Conservation (phyloP, 2,797 vertebrate genomes). For the Lagorchestes hirsutus region DNA sequence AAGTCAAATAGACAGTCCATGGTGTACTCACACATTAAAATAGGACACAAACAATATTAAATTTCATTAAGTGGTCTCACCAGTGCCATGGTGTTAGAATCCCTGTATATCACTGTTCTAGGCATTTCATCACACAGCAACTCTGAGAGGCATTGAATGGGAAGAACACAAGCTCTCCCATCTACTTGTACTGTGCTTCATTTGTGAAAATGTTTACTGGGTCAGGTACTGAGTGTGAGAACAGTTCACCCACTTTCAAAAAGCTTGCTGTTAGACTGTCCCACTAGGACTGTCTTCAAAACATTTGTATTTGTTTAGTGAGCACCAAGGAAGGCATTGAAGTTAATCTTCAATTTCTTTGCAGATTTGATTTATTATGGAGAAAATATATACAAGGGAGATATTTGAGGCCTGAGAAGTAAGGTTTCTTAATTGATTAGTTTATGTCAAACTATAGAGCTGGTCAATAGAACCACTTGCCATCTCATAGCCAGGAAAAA, state of each 20-base stretch:
- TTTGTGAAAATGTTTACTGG: background rate
- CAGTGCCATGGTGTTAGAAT: background rate
- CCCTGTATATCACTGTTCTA: background rate
- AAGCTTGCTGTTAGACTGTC: background rate
- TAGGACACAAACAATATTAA: background rate
- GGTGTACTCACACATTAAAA: background rate
- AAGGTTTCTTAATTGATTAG: background rate
- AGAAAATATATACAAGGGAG: background rate
- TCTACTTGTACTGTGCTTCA: background rate
- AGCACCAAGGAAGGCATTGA: background rate
- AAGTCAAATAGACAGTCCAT: background rate
- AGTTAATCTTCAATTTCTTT: background rate
- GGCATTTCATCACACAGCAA: background rate
- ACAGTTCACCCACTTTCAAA: background rate
- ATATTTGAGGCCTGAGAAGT: background rate
- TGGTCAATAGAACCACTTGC: background rate
- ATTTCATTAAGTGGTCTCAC: background rate
- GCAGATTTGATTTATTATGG: background rate
- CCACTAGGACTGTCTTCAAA: background rate
- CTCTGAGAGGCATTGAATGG: background rate
- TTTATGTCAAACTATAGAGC: background rate
- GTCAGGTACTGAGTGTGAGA: background rate
- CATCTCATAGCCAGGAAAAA: slow-evolving; percentile 16
- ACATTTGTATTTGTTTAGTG: background rate
- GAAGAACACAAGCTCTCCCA: background rate